Base-by-base conservation (phyloP, 2,888 invertebrate genomes). In the Shargacucullia verbasci region DNA sequence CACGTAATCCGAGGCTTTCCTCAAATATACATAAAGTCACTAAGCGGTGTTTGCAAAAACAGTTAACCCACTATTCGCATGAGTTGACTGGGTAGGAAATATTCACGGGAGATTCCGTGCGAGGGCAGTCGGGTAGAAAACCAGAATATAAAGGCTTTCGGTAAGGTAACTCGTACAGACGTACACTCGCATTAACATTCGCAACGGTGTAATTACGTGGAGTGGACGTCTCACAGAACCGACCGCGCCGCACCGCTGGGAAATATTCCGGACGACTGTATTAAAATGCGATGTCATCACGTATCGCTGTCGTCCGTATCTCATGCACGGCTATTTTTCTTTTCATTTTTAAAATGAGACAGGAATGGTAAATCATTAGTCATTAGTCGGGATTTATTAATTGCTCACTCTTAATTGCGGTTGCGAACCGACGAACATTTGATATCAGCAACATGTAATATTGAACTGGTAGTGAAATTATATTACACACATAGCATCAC, bases 231-330 rank as follows among this genome's bases (percentile, higher is more conserved):
- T 55, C 52, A 41, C 54, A 38, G 20, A 53, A 48, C 47, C 34
- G 44, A n/a, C 14, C 25, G 49, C 59, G 52, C 60, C 71, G 20
- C 20, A 20, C 20, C 80, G 66, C 70, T 44, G 58, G 83, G 79
- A 83, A 82, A 82, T 80, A 76, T 65, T 59, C 71, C 59, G 57
- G 59, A 57, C 67, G 55, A 52, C 56, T 64, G 58, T 73, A 80
- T 80, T 80, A 78, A 79, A 81, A 80, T 76, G 77, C 68, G 69
- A 76, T 74, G 74, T 72, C 71, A 53, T 76, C 76, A 76, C 77
- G 71, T 75, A 59, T 58, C 61, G 55, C 56, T 59, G 49, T 31
- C 11, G 31, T 34, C 12, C 8, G 20, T 10, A 12, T 35, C 34
- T 13, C 39, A 50, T n/a, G 38, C 25, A 9, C 11, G 29, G 39